Conservation (phyloP, 2,888 invertebrate species). For the Eupithecia subumbrata region DNA sequence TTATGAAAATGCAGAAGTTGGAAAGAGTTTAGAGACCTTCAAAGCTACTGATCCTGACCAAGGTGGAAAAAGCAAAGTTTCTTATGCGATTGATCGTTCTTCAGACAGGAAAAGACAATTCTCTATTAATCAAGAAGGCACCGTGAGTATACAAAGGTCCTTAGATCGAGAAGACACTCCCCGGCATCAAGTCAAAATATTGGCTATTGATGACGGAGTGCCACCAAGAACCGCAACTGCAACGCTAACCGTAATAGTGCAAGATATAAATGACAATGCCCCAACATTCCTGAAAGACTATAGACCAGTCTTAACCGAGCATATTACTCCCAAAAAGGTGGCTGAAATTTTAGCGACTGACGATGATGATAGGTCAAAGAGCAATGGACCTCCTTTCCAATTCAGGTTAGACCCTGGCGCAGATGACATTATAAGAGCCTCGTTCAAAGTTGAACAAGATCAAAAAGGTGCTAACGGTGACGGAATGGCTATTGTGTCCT, state of each 20-base stretch:
- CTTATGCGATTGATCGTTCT: slow-evolving; percentile 95
- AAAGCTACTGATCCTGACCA: slow-evolving; percentile 98
- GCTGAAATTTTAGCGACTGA: slow-evolving; percentile 97
- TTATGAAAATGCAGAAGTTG: slow-evolving; percentile 95
- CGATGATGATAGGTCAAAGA: slow-evolving; percentile 96
- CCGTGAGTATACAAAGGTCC: slow-evolving; percentile 95
- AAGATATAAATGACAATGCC: slow-evolving; percentile 97
- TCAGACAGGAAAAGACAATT: slow-evolving; percentile 97
- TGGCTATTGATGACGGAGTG: slow-evolving; percentile 97
- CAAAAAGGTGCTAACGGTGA: slow-evolving; percentile 98
- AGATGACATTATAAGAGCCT: slow-evolving; percentile 95
- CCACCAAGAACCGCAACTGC: slow-evolving; percentile 97
- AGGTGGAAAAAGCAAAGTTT: slow-evolving; percentile 95
- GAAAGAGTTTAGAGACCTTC: slow-evolving; percentile 95
- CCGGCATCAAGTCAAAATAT: slow-evolving; percentile 97
- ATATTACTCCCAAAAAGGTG: slow-evolving; percentile 95
- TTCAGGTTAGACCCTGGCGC: slow-evolving; percentile 96
- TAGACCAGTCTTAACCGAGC: slow-evolving; percentile 96
- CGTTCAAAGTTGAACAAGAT: slow-evolving; percentile 98
- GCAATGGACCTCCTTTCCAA: slow-evolving; percentile 98
- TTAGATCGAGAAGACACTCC: slow-evolving; percentile 97
- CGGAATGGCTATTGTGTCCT: slow-evolving; percentile 98
- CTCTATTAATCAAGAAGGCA: slow-evolving; percentile 96
- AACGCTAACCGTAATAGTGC: slow-evolving; percentile 96
- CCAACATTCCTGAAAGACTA: slow-evolving; percentile 97